These are phyloP conservation scores for Oxystoma pomonae DNA, from an alignment of 2,888 invertebrate genomes.

Conservation along the genomic window DNA sequence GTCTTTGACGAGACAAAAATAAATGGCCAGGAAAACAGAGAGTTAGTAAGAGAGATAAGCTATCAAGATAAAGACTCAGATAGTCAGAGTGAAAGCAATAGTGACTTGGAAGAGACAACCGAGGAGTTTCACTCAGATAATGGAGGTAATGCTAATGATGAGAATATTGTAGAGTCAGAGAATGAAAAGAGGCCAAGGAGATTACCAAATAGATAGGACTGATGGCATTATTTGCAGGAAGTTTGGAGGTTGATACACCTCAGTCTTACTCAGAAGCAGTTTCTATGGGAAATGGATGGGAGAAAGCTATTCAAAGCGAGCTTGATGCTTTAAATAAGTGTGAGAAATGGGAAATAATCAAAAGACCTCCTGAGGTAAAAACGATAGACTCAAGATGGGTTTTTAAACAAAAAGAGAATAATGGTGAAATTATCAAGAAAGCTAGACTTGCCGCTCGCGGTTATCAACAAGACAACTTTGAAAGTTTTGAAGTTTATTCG, in stretches of 20 bases:
- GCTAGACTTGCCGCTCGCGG: conserved; percentile 15
- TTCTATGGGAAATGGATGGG: conserved; percentile 6
- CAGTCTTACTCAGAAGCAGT: conserved; percentile 16
- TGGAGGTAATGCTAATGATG: not conserved
- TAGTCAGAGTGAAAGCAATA: not conserved
- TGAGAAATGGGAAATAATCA: conserved; percentile 15
- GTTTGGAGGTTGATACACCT: conserved; percentile 4
- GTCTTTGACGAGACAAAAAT: too few relatives aligned
- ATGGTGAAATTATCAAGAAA: conserved; percentile 7
- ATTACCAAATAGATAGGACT: conserved; percentile 10
- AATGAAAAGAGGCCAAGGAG: conserved; percentile 3
- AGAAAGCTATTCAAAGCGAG: conserved; percentile 2
- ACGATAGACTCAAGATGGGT: conserved; percentile 16
- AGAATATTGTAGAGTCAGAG: not conserved
- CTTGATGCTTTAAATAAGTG: conserved; percentile 12
- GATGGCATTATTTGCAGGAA: conserved; percentile 15
- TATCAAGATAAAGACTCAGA: not conserved
- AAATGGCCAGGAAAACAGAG: too few relatives aligned
- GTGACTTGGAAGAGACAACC: too few relatives aligned
- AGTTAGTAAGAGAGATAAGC: not conserved
- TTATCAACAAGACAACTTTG: conserved; percentile 1
- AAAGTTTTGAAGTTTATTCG: conserved; percentile 8
- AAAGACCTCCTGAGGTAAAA: conserved; percentile 7
- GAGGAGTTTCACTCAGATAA: too few relatives aligned
- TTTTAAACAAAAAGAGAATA: conserved; percentile 11